A percentile compares a stretch with the other conserved stretches of the same genome.
These are phyloP conservation scores for Lithophane ornitopus DNA, from an alignment of 2,888 invertebrate species.

Conservation along the genomic window DNA sequence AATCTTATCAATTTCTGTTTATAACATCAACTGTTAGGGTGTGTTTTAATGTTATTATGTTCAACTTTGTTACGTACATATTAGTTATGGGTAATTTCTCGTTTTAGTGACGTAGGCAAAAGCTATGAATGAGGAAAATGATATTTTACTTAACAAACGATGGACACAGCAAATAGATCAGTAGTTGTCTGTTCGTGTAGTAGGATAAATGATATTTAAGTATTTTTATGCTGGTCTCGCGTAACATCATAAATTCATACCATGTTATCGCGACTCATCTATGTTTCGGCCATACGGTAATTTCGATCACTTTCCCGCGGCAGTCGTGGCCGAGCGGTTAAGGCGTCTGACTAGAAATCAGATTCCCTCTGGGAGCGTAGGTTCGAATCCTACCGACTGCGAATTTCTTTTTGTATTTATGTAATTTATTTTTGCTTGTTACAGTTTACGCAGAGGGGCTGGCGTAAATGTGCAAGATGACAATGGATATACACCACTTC, in stretches of 20 bases:
- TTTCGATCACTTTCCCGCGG: conserved; percentile 71
- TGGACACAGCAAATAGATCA: background rate
- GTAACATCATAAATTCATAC: background rate
- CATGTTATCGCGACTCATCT: background rate
- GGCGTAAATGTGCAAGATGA: conserved; percentile 98
- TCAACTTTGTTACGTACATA: background rate
- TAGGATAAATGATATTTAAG: background rate
- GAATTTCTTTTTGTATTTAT: conserved; percentile 75
- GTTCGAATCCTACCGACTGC: conserved; percentile 97
- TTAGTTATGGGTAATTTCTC: background rate
- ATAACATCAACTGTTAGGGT: background rate
- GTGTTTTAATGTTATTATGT: background rate
- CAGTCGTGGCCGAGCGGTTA: conserved; percentile 97
- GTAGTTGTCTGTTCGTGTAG: background rate
- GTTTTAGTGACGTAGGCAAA: conserved; percentile 3
- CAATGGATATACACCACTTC: conserved; percentile 97
- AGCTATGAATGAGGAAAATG: conserved; percentile 14
- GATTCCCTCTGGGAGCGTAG: conserved; percentile 97
- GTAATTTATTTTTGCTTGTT: conserved; percentile 73
- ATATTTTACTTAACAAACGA: background rate
- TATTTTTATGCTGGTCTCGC: background rate
- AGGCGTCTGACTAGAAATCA: conserved; percentile 97
- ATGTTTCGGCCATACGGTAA: conserved; percentile 34
- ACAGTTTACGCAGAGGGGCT: conserved; percentile 96
- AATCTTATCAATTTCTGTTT: background rate